A percentile compares a stretch with the other conserved stretches of the same genome.
Evolutionary conservation across 2,797 vertebrate genomes (phyloP).

Genomic region (Crocidura indochinensis): DNA sequence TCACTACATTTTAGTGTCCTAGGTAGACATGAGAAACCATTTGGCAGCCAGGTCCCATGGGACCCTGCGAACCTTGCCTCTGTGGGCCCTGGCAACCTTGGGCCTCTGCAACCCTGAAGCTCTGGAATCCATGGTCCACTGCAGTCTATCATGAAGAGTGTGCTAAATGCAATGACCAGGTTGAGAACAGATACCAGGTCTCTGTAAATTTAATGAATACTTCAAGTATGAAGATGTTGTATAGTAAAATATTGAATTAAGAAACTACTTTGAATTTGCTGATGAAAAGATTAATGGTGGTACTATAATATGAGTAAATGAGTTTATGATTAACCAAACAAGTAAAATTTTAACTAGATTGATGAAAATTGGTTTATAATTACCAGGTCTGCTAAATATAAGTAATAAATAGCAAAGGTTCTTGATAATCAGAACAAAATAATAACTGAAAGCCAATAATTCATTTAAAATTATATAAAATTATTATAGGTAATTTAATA

Average conservation of each 20-base stretch:
- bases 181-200: neutral
- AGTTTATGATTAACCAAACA: neutral
- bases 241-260: neutral
- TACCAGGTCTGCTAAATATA: neutral
- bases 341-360: slow-evolving; percentile 12
- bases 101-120: too few relatives aligned
- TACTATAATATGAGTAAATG: neutral
- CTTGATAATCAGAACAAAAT: neutral
- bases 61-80: too few relatives aligned
- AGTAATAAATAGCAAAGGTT: slow-evolving; percentile 10
- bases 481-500: neutral
- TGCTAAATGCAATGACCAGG: neutral
- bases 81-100: too few relatives aligned
- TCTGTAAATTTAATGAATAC: neutral
- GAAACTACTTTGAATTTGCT: neutral
- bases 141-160: too few relatives aligned
- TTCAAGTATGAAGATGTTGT: neutral
- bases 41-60: too few relatives aligned
- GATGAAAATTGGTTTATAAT: neutral
- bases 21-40: too few relatives aligned
- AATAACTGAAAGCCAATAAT: neutral
- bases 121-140: too few relatives aligned
- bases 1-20: too few relatives aligned
- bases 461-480: slow-evolving; percentile 25
- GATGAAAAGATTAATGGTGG: neutral